Conservation (phyloP, 2,113 vertebrate species). For the Perca flavescens region DNA sequence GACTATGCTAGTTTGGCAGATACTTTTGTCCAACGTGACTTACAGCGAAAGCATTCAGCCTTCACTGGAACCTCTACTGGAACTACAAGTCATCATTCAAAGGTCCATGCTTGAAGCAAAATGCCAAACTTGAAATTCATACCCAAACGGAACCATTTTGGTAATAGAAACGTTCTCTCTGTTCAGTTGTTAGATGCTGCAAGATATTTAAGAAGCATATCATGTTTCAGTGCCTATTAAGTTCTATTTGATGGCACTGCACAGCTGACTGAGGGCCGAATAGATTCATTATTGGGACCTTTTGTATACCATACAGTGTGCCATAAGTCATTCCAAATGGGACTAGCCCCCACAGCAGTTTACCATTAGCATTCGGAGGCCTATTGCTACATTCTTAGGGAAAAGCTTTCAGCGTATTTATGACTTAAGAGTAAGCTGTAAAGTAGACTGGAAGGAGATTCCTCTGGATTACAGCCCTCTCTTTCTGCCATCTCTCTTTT, state of each 20-base stretch:
- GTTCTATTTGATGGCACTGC: slow-evolving; percentile 24
- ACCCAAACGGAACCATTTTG: background rate
- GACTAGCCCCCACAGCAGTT: slow-evolving; percentile 33
- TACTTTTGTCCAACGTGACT: background rate
- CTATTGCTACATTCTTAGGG: slow-evolving; percentile 73
- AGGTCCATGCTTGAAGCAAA: background rate
- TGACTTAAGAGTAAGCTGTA: slow-evolving; percentile 76
- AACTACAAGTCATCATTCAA: background rate
- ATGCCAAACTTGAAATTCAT: background rate
- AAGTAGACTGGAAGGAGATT: slow-evolving; percentile 62
- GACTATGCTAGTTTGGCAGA: background rate
- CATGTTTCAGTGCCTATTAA: slow-evolving; percentile 31
- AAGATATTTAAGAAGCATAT: slow-evolving; percentile 22
- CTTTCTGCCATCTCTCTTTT: slow-evolving; percentile 2
- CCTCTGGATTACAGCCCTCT: slow-evolving; percentile 47
- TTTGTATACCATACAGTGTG: slow-evolving; percentile 18
- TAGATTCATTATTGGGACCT: slow-evolving; percentile 21
- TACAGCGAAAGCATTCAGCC: background rate
- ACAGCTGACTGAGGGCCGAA: slow-evolving; percentile 24
- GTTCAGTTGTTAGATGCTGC: background rate
- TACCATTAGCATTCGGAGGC: slow-evolving; percentile 63
- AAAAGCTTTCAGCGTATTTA: slow-evolving; percentile 65
- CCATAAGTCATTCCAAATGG: slow-evolving; percentile 45
- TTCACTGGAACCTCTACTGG: background rate
- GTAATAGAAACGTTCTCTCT: background rate